Percentiles rank a stretch among this genome's conserved stretches.
These are phyloP conservation scores for Eretmochelys imbricata DNA, from an alignment of 2,113 vertebrate species.

Conservation along the genomic window DNA sequence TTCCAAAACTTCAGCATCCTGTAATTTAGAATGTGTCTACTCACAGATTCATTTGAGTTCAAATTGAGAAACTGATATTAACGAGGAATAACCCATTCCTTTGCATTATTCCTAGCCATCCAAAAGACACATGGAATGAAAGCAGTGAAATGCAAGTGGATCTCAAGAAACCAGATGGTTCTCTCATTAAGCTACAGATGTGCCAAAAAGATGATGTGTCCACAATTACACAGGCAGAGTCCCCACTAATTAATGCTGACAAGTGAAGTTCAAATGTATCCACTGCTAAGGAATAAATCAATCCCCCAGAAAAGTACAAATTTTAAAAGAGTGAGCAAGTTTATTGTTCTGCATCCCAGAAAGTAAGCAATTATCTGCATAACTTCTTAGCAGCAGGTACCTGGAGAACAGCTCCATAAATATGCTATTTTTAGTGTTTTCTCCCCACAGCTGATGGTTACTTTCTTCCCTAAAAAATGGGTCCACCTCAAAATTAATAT, in stretches of 20 bases:
- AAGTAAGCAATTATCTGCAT: slow-evolving; percentile 65
- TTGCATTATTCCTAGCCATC: not conserved
- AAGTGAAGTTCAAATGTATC: slow-evolving; percentile 44
- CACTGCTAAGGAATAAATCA: slow-evolving; percentile 66
- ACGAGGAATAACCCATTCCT: not conserved
- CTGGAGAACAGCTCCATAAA: not conserved
- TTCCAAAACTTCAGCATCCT: not conserved
- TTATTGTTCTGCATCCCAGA: slow-evolving; percentile 68
- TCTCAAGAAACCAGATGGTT: slow-evolving; percentile 74
- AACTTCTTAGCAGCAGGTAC: not conserved
- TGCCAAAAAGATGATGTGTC: not conserved
- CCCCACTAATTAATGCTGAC: slow-evolving; percentile 61
- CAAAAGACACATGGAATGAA: not conserved
- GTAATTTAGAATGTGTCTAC: not conserved
- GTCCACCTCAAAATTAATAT: not conserved
- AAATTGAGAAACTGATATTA: not conserved
- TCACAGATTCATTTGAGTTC: not conserved
- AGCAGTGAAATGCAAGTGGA: not conserved
- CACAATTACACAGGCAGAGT: slow-evolving; percentile 31
- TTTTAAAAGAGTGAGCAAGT: not conserved
- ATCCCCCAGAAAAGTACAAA: not conserved
- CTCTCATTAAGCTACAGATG: slow-evolving; percentile 74
- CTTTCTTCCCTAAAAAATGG: not conserved
- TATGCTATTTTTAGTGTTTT: not conserved
- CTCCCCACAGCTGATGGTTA: not conserved